Conservation (phyloP, 2,888 invertebrate genomes). For the Spilarctia lutea region DNA sequence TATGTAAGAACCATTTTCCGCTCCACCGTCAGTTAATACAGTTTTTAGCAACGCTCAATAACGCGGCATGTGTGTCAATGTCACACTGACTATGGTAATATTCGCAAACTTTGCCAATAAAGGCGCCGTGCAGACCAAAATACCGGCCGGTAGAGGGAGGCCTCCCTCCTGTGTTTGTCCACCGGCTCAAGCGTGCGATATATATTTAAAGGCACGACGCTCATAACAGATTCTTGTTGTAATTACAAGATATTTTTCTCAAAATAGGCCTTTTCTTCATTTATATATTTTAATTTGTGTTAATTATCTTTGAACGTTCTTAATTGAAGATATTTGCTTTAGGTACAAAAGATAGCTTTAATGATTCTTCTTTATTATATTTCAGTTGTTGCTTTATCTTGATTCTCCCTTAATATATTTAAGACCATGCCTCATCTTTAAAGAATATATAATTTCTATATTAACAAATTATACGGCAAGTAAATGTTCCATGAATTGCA, state of each 20-base stretch:
- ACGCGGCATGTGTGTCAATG: constrained; percentile 61
- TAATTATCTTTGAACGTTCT: constrained; percentile 1
- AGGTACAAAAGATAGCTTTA: background rate
- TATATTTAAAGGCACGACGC: constrained; percentile 14
- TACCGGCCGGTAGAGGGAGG: background rate
- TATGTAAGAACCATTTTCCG: constrained; percentile 37
- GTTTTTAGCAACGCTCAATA: constrained; percentile 50
- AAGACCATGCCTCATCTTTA: background rate
- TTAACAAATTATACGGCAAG: background rate
- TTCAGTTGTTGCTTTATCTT: no score
- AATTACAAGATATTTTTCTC: constrained; percentile 24
- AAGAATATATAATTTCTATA: background rate
- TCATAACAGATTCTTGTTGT: constrained; percentile 8
- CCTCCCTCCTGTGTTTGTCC: constrained; percentile 39
- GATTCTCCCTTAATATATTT: background rate
- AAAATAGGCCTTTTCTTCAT: constrained; percentile 12
- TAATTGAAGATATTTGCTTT: background rate
- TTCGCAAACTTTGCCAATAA: constrained; percentile 67
- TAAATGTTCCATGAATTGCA: background rate
- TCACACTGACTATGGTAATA: constrained; percentile 61
- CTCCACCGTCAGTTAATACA: constrained; percentile 42
- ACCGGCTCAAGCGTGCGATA: constrained; percentile 28
- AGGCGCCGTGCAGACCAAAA: constrained; percentile 25
- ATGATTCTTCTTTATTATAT: background rate
- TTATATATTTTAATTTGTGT: background rate